Percentiles rank a stretch among this genome's conserved stretches.
Conservation (phyloP, 2,888 invertebrate species). For the Cosmia trapezina region DNA sequence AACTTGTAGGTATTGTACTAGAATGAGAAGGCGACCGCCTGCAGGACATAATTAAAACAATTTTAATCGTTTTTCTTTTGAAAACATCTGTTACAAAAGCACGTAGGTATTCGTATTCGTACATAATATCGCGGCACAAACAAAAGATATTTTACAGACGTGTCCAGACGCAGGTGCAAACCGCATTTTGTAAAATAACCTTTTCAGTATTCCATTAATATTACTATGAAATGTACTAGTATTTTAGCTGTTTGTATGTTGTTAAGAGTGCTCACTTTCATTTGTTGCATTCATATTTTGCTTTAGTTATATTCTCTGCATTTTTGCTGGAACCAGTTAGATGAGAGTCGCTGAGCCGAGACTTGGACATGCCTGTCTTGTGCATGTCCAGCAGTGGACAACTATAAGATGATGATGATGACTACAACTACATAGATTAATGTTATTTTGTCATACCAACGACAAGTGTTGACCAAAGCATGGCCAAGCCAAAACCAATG, state of each 20-base stretch:
- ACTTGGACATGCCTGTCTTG: neutral
- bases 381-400: neutral
- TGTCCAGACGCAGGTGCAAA: slow-evolving; percentile 58
- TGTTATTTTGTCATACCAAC: neutral
- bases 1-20: slow-evolving; percentile 2
- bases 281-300: neutral
- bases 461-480: neutral
- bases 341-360: neutral
- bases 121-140: slow-evolving; percentile 59
- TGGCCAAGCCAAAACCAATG: neutral
- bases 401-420: neutral
- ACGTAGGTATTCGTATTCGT: slow-evolving; percentile 61
- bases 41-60: slow-evolving; percentile 48
- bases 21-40: slow-evolving; percentile 5
- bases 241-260: slow-evolving; percentile 4
- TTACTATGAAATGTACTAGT: neutral
- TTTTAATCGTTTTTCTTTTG: slow-evolving; percentile 61
- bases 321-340: neutral
- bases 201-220: slow-evolving; percentile 37
- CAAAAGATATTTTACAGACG: slow-evolving; percentile 45
- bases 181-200: slow-evolving; percentile 51
- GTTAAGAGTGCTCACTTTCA: neutral
- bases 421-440: neutral
- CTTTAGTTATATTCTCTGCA: neutral
- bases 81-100: slow-evolving; percentile 67